Conservation (phyloP, 2,888 invertebrate genomes). For the Chromoteleia sp. region DNA sequence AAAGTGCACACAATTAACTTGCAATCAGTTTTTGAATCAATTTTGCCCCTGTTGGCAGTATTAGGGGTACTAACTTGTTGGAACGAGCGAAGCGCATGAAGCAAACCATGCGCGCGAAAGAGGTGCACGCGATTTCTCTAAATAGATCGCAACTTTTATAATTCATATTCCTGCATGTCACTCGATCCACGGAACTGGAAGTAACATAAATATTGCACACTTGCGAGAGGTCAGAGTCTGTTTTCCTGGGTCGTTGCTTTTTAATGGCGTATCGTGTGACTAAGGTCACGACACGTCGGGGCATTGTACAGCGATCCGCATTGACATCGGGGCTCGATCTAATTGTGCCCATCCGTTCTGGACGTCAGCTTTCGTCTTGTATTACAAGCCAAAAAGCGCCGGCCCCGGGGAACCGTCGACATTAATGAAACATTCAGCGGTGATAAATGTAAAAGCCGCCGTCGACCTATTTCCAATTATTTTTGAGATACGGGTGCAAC, state of each 20-base stretch:
- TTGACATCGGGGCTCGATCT: slow-evolving; percentile 51
- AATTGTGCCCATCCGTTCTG: slow-evolving; percentile 62
- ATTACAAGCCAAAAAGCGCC: slow-evolving; percentile 62
- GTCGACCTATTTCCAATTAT: slow-evolving; percentile 68
- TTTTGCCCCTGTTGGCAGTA: neutral
- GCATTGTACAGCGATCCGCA: slow-evolving; percentile 42
- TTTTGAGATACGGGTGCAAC: slow-evolving; percentile 63
- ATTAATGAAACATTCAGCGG: slow-evolving; percentile 65
- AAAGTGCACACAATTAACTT: neutral
- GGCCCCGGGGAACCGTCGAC: slow-evolving; percentile 55
- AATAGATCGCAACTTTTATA: slow-evolving; percentile 28
- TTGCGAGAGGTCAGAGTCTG: slow-evolving; percentile 20
- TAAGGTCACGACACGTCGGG: slow-evolving; percentile 36
- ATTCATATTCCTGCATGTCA: slow-evolving; percentile 24
- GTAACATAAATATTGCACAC: slow-evolving; percentile 33
- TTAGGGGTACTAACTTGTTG: slow-evolving; percentile 5
- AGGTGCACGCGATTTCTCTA: neutral
- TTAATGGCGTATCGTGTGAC: slow-evolving; percentile 46
- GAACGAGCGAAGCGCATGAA: slow-evolving; percentile 8
- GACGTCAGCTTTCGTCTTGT: slow-evolving; percentile 58
- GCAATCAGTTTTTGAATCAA: slow-evolving; percentile 7
- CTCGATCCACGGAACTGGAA: slow-evolving; percentile 8
- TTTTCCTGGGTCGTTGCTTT: slow-evolving; percentile 48
- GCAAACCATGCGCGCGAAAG: neutral
- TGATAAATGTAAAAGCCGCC: slow-evolving; percentile 65